phyloP scores from a whole-genome alignment of 2,888 invertebrate genomes.

The Lepidochrysops patricia region DNA sequence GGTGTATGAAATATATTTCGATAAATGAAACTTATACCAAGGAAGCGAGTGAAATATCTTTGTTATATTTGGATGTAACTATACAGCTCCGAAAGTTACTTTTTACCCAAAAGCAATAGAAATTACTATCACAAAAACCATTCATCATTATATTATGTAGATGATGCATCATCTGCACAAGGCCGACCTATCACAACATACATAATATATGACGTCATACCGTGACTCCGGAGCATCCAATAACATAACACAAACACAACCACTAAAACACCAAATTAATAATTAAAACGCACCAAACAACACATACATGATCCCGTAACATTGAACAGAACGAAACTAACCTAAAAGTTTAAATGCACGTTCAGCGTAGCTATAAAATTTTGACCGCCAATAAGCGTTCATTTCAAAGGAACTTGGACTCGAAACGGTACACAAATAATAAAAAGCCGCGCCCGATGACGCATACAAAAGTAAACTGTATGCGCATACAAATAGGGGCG shows the following conservation, averaged over 20 bases:
- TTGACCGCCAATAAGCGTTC: slow-evolving; percentile 59
- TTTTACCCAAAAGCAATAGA: background rate
- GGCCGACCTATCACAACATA: slow-evolving; percentile 9
- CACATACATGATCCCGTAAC: slow-evolving; percentile 35
- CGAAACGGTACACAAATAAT: slow-evolving; percentile 28
- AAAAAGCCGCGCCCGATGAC: slow-evolving; percentile 20
- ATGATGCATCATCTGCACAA: background rate
- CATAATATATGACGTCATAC: slow-evolving; percentile 8
- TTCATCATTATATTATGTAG: background rate
- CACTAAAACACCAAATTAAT: slow-evolving; percentile 21
- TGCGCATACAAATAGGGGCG: slow-evolving; percentile 8
- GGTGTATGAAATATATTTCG: background rate
- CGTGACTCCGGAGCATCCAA: slow-evolving; percentile 19
- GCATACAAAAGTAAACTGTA: slow-evolving; percentile 33
- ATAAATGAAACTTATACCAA: background rate
- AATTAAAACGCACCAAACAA: slow-evolving; percentile 30
- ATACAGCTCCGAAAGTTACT: too few relatives aligned
- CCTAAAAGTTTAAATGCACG: slow-evolving; percentile 51
- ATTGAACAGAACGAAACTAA: slow-evolving; percentile 53
- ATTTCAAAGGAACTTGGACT: slow-evolving; percentile 48
- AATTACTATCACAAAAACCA: background rate
- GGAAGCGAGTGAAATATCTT: too few relatives aligned
- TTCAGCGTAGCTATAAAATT: slow-evolving; percentile 49
- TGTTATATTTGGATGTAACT: too few relatives aligned
- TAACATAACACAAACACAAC: slow-evolving; percentile 24